A percentile compares a stretch with the other conserved stretches of the same genome.
phyloP scores from a whole-genome alignment of 2,888 invertebrate genomes.

The Apamea anceps region DNA sequence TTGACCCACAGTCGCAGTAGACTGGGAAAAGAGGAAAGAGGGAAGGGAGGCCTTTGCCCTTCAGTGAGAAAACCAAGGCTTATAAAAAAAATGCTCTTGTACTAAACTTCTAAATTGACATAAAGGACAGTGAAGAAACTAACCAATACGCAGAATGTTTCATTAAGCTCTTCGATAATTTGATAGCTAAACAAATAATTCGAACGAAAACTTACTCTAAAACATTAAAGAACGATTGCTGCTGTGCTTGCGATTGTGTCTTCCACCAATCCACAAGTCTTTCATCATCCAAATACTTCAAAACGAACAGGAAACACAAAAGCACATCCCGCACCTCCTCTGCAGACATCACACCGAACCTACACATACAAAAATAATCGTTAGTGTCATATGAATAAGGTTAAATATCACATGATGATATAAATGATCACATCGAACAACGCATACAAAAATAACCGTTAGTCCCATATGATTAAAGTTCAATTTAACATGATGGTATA shows the following conservation, averaged over 20 bases:
- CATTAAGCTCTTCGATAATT: too few relatives aligned
- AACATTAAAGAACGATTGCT: slow-evolving; percentile 95
- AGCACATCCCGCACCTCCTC: slow-evolving; percentile 97
- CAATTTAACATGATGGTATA: background rate
- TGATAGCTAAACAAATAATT: too few relatives aligned
- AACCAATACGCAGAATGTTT: too few relatives aligned
- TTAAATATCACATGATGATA: slow-evolving; percentile 4
- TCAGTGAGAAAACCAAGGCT: too few relatives aligned
- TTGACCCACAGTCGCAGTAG: too few relatives aligned
- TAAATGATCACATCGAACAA: slow-evolving; percentile 83
- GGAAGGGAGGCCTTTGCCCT: too few relatives aligned
- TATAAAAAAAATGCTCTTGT: too few relatives aligned
- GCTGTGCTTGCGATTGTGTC: slow-evolving; percentile 94
- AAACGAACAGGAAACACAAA: slow-evolving; percentile 96
- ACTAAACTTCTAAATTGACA: too few relatives aligned
- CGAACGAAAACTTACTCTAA: slow-evolving; percentile 92
- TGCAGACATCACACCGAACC: slow-evolving; percentile 90
- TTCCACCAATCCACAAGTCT: slow-evolving; percentile 98
- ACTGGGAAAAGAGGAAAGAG: too few relatives aligned
- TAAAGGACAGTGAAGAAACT: too few relatives aligned
- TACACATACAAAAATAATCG: slow-evolving; percentile 61
- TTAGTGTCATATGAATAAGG: background rate
- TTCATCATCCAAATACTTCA: slow-evolving; percentile 97
- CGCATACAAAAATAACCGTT: background rate
- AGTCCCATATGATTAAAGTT: background rate